Evolutionary conservation across 2,888 invertebrate species (phyloP), one percentile per base, ranked within the genome.

Genomic region (Octodonta nipae): DNA sequence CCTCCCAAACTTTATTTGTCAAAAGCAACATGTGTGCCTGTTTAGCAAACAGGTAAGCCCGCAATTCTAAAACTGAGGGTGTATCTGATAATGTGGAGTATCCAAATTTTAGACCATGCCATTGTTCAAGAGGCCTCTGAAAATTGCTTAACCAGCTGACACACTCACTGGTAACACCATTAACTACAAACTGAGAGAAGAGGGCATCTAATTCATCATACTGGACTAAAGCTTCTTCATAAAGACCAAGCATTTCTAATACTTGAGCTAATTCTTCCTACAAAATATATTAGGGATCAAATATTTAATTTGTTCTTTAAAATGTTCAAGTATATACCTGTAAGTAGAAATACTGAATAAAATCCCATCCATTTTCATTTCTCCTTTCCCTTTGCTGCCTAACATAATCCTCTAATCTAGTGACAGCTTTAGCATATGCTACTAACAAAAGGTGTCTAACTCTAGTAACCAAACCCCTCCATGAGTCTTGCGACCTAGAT

Each of bases 181-280:
- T 45, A 44, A 89, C 78, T 33, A 95, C 81, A 65, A 92, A 93
- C 66, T 95, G 93, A 2, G 92, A 89, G 61, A 95, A 92, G 46
- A 95, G 71, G 30, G 92, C 93, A 66, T 95, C 93, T 52, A 96
- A 67, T 64, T 95, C 95, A 58, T 95, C 95, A 59, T 93, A 96
- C 55, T 95, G 95, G 33, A 95, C 85, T 45, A 95, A 66, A 8
- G 93, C 88, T 65, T 95, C 93, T 45, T 92, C 89, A 54, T 85
- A 80, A 42, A 95, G 68, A 35, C 88, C 88, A 43, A 95, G 65
- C 82, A 91, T 91, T 70, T 93, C 88, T 50, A 91, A 71, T 42
- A 89, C 86, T 63, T 93, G 85, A 36, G 92, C 93, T 46, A 95
- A 68, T 66, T 95, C 91, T 66, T 95, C 93, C 80, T 92, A 70